Evolutionary conservation across 2,797 vertebrate species (phyloP).

Genomic region (Arctocebus calabarensis): DNA sequence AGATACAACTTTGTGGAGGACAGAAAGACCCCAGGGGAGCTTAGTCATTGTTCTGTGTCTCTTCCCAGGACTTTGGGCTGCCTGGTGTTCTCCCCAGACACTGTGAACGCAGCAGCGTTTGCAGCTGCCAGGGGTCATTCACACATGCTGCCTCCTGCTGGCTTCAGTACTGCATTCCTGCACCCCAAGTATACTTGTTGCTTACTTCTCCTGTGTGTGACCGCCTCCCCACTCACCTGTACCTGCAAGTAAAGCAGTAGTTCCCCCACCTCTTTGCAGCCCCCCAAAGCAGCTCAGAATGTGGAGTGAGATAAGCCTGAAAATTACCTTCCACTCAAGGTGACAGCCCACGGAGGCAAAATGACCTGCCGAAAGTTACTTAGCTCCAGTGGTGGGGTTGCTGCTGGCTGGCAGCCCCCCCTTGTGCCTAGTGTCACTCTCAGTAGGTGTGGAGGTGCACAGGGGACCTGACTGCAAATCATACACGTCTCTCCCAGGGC

Average conservation of each 20-base stretch:
- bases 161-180: fast-evolving
- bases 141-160: background rate
- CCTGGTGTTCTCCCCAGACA: background rate
- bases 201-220: background rate
- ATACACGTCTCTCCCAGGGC: background rate
- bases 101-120: fast-evolving
- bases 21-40: background rate
- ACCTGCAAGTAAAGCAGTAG: too few species aligned
- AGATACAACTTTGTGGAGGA: background rate
- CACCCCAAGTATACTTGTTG: background rate
- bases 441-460: background rate
- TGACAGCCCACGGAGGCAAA: background rate
- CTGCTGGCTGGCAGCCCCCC: background rate
- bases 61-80: background rate
- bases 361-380: background rate
- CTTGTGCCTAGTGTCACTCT: background rate
- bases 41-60: background rate
- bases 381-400: background rate
- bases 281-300: background rate
- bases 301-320: background rate
- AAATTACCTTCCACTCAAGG: background rate
- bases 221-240: background rate
- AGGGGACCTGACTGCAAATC: background rate
- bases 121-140: background rate
- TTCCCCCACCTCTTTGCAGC: background rate